A percentile compares a stretch with the other conserved stretches of the same genome.
Evolutionary conservation across 2,797 vertebrate species (phyloP).

Genomic region (Muraenolepis orangiensis): DNA sequence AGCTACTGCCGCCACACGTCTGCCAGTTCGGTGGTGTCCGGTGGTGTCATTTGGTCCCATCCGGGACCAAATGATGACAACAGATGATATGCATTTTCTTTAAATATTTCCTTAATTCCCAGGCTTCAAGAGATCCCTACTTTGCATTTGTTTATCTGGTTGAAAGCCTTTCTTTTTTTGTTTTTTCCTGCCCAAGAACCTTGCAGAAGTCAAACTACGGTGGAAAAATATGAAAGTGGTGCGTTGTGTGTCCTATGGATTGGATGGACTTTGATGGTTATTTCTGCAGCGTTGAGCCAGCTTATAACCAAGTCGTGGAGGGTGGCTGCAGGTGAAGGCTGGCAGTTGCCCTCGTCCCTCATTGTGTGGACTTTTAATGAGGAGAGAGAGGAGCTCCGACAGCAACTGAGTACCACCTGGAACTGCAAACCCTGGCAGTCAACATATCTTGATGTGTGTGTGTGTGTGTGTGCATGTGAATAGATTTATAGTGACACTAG

Average conservation of each 20-base stretch:
- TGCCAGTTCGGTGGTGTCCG: background rate
- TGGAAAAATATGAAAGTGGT: slow-evolving; percentile 56
- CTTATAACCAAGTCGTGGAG: slow-evolving; percentile 41
- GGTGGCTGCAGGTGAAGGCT: slow-evolving; percentile 46
- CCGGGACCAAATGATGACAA: slow-evolving; percentile 30
- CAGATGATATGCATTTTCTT: slow-evolving; percentile 61
- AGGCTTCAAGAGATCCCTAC: slow-evolving; percentile 54
- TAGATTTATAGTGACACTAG: slow-evolving; percentile 64
- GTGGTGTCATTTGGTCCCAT: background rate
- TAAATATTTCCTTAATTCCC: slow-evolving; percentile 59
- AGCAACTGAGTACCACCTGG: slow-evolving; percentile 54
- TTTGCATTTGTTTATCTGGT: slow-evolving; percentile 68
- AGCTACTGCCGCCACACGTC: no score
- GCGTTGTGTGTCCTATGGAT: slow-evolving; percentile 42
- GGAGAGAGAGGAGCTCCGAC: slow-evolving; percentile 50
- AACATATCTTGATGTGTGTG: background rate
- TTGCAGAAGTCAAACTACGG: slow-evolving; percentile 52
- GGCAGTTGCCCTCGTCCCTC: slow-evolving; percentile 41
- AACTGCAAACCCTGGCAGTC: slow-evolving; percentile 37
- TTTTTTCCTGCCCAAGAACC: slow-evolving; percentile 47
- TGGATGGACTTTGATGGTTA: slow-evolving; percentile 64
- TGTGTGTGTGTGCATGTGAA: slow-evolving; percentile 23
- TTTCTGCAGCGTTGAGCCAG: slow-evolving; percentile 58
- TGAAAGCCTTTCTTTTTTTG: slow-evolving; percentile 64
- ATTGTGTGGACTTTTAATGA: slow-evolving; percentile 47